Conservation (phyloP, 2,888 invertebrate genomes). For the Syritta pipiens region DNA sequence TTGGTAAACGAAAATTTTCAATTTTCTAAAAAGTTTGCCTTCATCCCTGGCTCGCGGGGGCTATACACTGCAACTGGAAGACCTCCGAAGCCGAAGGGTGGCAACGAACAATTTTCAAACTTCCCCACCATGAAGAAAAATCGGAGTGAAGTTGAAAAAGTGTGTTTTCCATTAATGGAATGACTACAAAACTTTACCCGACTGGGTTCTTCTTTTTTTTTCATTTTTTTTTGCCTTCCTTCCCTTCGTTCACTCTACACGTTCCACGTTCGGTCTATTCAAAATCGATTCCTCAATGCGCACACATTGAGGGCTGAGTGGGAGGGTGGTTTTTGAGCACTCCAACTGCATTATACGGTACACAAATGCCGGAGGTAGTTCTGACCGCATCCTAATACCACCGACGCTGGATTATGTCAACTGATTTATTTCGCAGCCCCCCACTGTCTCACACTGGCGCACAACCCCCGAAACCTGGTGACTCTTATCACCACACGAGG, state of each 20-base stretch:
- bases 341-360: slow-evolving; percentile 5
- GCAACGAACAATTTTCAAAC: slow-evolving; percentile 32
- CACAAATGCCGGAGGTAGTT: slow-evolving; percentile 47
- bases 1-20: slow-evolving; percentile 63
- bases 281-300: slow-evolving; percentile 51
- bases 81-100: not conserved
- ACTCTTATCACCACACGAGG: slow-evolving; percentile 62
- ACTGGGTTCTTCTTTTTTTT: slow-evolving; percentile 4
- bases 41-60: slow-evolving; percentile 1
- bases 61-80: not conserved
- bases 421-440: slow-evolving; percentile 62
- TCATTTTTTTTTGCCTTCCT: too few species aligned
- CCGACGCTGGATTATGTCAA: slow-evolving; percentile 67
- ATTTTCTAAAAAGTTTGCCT: slow-evolving; percentile 49
- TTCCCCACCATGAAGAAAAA: slow-evolving; percentile 46
- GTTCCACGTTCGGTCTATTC: slow-evolving; percentile 5
- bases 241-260: too few species aligned
- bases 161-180: slow-evolving; percentile 62
- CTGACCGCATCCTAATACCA: slow-evolving; percentile 66
- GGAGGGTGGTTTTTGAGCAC: not conserved
- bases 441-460: slow-evolving; percentile 3
- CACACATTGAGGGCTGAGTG: not conserved
- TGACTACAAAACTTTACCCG: slow-evolving; percentile 56
- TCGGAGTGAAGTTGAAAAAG: slow-evolving; percentile 37
- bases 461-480: slow-evolving; percentile 60